Conservation (phyloP, 2,797 vertebrate species). For the Danio albolineatus region DNA sequence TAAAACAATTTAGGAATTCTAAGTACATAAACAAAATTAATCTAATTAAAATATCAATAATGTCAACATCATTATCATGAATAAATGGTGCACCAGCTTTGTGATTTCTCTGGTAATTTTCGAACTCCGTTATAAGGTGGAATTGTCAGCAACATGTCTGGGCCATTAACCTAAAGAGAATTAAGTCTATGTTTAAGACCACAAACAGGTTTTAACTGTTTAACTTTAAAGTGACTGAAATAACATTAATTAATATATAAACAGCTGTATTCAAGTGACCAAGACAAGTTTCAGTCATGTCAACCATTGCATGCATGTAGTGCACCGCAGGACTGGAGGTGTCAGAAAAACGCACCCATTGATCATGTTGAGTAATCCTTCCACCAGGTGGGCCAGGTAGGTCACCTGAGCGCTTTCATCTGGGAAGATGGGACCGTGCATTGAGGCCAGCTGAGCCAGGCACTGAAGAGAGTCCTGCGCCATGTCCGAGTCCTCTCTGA, state of each 20-base stretch:
- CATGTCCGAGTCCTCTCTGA: constrained; percentile 99
- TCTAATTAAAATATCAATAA: too few species aligned
- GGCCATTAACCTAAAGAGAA: not conserved
- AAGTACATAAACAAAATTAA: too few species aligned
- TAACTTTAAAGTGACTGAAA: not conserved
- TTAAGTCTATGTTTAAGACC: not conserved
- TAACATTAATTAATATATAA: not conserved
- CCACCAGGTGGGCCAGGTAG: constrained; percentile 97
- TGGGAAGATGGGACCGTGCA: constrained; percentile 95
- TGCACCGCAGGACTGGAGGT: not conserved
- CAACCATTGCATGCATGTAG: not conserved
- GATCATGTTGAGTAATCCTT: constrained; percentile 96
- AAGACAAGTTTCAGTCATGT: not conserved
- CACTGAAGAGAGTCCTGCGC: constrained; percentile 98
- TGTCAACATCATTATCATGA: not conserved
- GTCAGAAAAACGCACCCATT: constrained; percentile 89
- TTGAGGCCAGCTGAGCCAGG: constrained; percentile 95
- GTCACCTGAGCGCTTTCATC: constrained; percentile 96
- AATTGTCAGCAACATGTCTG: not conserved
- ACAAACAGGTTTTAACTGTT: not conserved
- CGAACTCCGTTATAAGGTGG: not conserved
- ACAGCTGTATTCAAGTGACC: not conserved
- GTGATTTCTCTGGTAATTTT: not conserved
- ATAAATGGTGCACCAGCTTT: not conserved
- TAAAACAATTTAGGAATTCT: too few species aligned